A percentile compares a stretch with the other conserved stretches of the same genome.
These are phyloP conservation scores for Torymus tubicola DNA, from an alignment of 2,888 invertebrate species.

Conservation along the genomic window DNA sequence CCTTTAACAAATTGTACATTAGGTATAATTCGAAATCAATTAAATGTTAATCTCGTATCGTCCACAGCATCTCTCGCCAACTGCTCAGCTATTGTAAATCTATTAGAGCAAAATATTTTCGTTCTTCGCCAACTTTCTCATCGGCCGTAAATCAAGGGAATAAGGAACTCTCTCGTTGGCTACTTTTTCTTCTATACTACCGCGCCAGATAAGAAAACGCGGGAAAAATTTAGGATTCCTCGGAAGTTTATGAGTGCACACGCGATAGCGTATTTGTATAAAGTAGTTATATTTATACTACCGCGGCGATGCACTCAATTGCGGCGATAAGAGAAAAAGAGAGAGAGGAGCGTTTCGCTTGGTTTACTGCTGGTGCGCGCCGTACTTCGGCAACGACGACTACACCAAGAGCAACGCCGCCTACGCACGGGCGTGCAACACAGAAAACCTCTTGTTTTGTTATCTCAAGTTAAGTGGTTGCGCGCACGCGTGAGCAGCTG, in stretches of 20 bases:
- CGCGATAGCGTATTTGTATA: conserved; percentile 50
- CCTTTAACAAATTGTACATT: too few species aligned
- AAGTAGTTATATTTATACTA: conserved; percentile 61
- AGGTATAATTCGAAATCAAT: background rate
- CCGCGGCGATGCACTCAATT: conserved; percentile 62
- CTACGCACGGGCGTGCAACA: conserved; percentile 14
- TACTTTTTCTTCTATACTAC: conserved; percentile 27
- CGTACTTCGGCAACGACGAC: conserved; percentile 51
- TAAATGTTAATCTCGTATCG: conserved; percentile 5
- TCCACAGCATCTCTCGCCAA: background rate
- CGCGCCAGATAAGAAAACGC: conserved; percentile 33
- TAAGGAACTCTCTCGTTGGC: conserved; percentile 35
- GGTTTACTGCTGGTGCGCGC: conserved; percentile 56
- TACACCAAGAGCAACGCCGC: conserved; percentile 53
- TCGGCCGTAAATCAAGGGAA: conserved; percentile 47
- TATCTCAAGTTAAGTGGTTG: conserved; percentile 63
- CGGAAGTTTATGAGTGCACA: conserved; percentile 54
- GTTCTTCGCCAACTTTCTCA: conserved; percentile 39
- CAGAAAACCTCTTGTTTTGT: conserved; percentile 64
- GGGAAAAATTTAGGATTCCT: conserved; percentile 56
- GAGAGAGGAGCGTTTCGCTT: conserved; percentile 58
- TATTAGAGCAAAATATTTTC: conserved; percentile 37
- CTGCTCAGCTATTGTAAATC: background rate
- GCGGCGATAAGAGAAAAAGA: conserved; percentile 60
- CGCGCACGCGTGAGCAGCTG: conserved; percentile 46